Evolutionary conservation across 2,797 vertebrate species (phyloP).

Genomic region (Neosilurus mollespiculum): DNA sequence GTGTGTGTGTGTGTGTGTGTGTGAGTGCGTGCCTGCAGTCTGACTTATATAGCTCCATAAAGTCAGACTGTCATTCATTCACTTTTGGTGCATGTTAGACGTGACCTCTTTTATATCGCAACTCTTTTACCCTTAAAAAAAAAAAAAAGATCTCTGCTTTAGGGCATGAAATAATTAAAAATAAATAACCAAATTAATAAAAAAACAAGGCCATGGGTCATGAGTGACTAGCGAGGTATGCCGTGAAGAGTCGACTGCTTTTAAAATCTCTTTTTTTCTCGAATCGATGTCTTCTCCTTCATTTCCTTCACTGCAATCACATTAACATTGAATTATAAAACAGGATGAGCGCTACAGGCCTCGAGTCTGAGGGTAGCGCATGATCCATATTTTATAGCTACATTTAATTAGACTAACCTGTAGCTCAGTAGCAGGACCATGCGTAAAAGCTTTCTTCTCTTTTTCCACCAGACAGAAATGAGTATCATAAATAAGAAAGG

Average conservation of each 20-base stretch:
- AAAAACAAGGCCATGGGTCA: neutral
- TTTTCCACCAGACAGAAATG: conserved; percentile 41
- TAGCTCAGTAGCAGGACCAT: conserved; percentile 3
- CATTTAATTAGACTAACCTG: conserved; percentile 58
- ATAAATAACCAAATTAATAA: neutral
- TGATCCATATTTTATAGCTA: conserved; percentile 51
- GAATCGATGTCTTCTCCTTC: conserved; percentile 42
- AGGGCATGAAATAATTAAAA: neutral
- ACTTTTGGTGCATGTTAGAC: neutral
- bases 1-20: neutral
- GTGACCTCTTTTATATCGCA: neutral
- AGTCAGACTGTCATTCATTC: neutral
- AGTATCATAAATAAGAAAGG: conserved; percentile 52
- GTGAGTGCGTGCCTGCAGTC: neutral
- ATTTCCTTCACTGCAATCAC: conserved; percentile 41
- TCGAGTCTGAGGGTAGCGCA: neutral
- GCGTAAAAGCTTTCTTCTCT: conserved; percentile 36
- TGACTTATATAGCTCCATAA: neutral
- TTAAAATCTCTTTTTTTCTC: conserved; percentile 1
- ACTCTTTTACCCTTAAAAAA: neutral
- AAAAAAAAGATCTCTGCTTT: neutral
- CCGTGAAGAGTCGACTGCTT: neutral
- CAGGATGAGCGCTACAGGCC: conserved; percentile 27
- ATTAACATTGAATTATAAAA: conserved; percentile 45
- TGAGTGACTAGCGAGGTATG: neutral